phyloP scores from a whole-genome alignment of 2,113 vertebrate genomes.

The Nesoenas mayeri region DNA sequence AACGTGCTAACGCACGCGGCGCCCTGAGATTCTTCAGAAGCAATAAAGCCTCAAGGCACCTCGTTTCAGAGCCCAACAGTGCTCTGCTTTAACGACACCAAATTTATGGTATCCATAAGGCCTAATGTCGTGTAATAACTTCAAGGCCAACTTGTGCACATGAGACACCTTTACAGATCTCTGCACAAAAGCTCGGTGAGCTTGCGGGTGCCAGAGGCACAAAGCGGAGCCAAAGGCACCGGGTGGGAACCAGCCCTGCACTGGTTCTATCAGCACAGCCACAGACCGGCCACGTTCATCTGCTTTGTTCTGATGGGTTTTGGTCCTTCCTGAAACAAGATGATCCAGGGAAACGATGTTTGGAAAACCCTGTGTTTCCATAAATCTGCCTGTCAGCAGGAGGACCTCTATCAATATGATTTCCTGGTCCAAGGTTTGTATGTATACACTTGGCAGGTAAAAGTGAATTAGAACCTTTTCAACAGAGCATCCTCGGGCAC shows the following conservation, averaged over 20 bases:
- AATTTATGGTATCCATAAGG: not conserved
- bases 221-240: not conserved
- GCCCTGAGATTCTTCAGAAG: not conserved
- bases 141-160: not conserved
- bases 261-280: not conserved
- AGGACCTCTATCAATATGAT: not conserved
- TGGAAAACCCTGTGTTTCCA: not conserved
- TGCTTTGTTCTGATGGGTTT: not conserved
- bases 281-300: not conserved
- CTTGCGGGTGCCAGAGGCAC: not conserved
- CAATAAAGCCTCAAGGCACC: not conserved
- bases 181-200: not conserved
- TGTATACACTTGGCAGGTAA: not conserved
- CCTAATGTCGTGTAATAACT: not conserved
- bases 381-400: not conserved
- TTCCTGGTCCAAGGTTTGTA: not conserved
- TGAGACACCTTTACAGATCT: not conserved
- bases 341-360: not conserved
- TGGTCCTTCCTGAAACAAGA: not conserved
- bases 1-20: not conserved
- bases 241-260: fast-evolving
- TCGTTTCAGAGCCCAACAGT: not conserved
- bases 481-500: not conserved
- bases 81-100: not conserved
- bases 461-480: not conserved